Conservation (phyloP, 2,888 invertebrate genomes). For the Steinernema scapterisci region DNA sequence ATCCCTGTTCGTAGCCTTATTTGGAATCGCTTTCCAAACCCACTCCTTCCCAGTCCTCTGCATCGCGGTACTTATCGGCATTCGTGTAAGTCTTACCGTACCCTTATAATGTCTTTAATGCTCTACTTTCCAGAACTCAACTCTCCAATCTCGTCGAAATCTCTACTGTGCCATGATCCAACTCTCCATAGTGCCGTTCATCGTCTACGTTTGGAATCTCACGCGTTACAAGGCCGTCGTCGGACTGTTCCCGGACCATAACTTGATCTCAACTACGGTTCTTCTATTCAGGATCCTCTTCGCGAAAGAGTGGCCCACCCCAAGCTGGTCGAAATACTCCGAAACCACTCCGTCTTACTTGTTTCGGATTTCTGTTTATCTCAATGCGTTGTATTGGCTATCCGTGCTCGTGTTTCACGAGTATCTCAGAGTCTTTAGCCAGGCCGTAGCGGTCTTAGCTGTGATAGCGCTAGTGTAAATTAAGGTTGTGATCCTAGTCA, state of each 20-base stretch:
- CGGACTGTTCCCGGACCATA: conserved; percentile 14
- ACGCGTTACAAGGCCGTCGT: not conserved
- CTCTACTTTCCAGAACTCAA: not conserved
- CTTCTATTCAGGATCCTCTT: not conserved
- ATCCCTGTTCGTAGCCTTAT: not conserved
- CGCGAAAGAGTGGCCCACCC: not conserved
- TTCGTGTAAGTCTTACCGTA: not conserved
- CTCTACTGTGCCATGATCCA: conserved; percentile 14
- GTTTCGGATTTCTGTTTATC: not conserved
- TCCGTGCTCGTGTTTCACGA: not conserved
- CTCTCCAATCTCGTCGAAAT: not conserved
- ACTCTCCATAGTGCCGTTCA: conserved; percentile 23
- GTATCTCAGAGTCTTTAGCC: conserved; percentile 9
- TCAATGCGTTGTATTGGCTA: not conserved
- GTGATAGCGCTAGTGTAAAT: not conserved
- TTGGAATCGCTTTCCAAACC: not conserved
- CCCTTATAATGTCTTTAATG: not conserved
- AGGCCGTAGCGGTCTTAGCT: not conserved
- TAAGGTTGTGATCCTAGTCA: too few relatives aligned
- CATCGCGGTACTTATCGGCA: not conserved
- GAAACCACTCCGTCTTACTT: not conserved
- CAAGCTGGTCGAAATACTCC: not conserved
- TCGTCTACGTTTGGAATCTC: conserved; percentile 22
- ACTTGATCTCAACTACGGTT: conserved; percentile 1
- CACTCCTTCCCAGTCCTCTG: conserved; percentile 15